These are phyloP conservation scores for Aphaenogaster rudis DNA, from an alignment of 1,140 invertebrate species.

Conservation along the genomic window DNA sequence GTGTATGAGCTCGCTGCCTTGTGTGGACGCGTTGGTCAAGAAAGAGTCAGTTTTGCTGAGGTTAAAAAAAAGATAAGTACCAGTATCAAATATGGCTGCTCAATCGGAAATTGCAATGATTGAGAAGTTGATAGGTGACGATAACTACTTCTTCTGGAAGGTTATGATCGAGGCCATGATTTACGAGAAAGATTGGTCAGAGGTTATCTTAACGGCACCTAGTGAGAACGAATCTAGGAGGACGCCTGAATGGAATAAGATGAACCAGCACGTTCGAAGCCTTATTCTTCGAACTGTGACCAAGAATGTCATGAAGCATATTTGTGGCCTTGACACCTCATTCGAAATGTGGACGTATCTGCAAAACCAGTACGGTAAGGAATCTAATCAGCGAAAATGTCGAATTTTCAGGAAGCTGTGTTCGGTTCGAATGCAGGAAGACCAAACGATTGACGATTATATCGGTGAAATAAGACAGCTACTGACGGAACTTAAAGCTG, in stretches of 20 bases:
- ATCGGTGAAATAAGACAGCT: not conserved
- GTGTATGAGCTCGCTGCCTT: too few species aligned
- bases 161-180: not conserved
- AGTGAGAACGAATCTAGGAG: not conserved
- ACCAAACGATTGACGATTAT: not conserved
- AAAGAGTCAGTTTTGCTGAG: too few species aligned
- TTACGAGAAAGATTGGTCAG: slow-evolving; percentile 7
- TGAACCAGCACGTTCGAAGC: not conserved
- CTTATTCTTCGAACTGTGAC: not conserved
- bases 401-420: slow-evolving; percentile 12
- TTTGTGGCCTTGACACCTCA: not conserved
- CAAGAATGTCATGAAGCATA: not conserved
- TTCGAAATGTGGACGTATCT: slow-evolving; percentile 1
- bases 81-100: too few species aligned
- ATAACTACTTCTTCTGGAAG: not conserved
- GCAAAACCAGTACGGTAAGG: not conserved
- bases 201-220: not conserved
- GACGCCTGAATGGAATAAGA: not conserved
- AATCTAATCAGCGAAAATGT: slow-evolving; percentile 10
- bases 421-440: not conserved
- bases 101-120: too few species aligned
- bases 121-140: not conserved
- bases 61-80: too few species aligned
- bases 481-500: not conserved
- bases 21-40: too few species aligned